phyloP scores from a whole-genome alignment of 2,113 vertebrate genomes.

The Odontophorus gujanensis region DNA sequence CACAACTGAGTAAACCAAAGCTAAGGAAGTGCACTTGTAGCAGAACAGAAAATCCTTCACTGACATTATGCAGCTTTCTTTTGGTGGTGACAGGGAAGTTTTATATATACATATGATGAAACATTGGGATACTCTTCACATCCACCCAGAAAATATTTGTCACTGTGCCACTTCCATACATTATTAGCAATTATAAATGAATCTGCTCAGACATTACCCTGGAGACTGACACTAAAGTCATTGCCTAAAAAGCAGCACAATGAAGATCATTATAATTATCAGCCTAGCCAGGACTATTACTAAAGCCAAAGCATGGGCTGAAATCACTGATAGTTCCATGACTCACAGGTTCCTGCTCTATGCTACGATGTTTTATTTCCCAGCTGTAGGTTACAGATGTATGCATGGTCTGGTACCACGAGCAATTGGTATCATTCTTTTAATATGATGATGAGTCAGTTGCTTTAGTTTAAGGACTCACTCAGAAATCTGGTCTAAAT shows the following conservation, averaged over 20 bases:
- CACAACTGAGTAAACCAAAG: not conserved
- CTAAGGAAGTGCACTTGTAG: not conserved
- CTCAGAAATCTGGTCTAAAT: not conserved
- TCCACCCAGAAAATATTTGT: not conserved
- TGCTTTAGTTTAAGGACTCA: not conserved
- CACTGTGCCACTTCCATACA: not conserved
- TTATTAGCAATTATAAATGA: not conserved
- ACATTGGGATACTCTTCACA: not conserved
- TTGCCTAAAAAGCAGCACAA: not conserved
- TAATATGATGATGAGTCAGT: not conserved
- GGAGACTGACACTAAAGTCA: not conserved
- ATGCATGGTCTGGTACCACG: not conserved
- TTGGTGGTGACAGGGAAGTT: not conserved
- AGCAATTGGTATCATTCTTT: not conserved
- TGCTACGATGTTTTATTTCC: not conserved
- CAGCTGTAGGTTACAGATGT: not conserved
- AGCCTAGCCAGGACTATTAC: not conserved
- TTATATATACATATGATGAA: not conserved
- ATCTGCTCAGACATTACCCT: not conserved
- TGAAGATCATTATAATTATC: not conserved
- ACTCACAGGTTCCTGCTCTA: not conserved
- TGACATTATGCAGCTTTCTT: not conserved
- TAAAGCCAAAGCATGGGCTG: not conserved
- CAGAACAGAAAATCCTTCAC: not conserved
- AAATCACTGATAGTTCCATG: not conserved